A percentile compares a stretch with the other conserved stretches of the same genome.
Evolutionary conservation across 1,140 invertebrate species (phyloP).

Genomic region (Drosophila sulfurigaster): DNA sequence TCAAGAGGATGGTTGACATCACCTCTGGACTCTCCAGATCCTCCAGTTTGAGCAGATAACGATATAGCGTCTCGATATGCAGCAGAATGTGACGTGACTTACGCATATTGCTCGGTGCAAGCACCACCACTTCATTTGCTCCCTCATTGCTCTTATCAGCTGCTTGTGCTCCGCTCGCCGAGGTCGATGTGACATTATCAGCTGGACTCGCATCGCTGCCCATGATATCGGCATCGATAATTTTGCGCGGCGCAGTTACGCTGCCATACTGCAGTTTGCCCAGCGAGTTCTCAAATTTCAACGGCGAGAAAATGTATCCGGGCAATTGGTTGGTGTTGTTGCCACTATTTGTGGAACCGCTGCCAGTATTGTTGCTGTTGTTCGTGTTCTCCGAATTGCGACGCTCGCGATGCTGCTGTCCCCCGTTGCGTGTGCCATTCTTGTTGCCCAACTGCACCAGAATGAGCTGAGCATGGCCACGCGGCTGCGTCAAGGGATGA

Average conservation of each 20-base stretch:
- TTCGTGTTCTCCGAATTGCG: slow-evolving; percentile 85
- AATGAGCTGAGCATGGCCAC: slow-evolving; percentile 83
- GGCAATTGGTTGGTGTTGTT: slow-evolving; percentile 84
- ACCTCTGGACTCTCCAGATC: slow-evolving; percentile 90
- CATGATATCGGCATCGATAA: slow-evolving; percentile 95
- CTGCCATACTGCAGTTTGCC: slow-evolving; percentile 94
- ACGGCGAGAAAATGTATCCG: slow-evolving; percentile 88
- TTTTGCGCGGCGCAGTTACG: slow-evolving; percentile 96
- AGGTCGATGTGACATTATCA: slow-evolving; percentile 60
- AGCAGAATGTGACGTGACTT: slow-evolving; percentile 91
- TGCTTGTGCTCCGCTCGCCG: slow-evolving; percentile 55
- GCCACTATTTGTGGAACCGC: slow-evolving; percentile 73
- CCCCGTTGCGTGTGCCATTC: slow-evolving; percentile 81
- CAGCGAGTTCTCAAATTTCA: slow-evolving; percentile 96
- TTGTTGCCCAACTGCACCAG: slow-evolving; percentile 83
- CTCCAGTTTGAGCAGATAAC: slow-evolving; percentile 89
- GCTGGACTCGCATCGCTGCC: slow-evolving; percentile 84
- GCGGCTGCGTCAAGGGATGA: slow-evolving; percentile 86
- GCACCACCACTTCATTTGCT: slow-evolving; percentile 50
- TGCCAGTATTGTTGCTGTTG: slow-evolving; percentile 56
- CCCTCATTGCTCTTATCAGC: slow-evolving; percentile 43
- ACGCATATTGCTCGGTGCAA: slow-evolving; percentile 71
- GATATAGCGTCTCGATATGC: slow-evolving; percentile 92
- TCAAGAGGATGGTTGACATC: slow-evolving; percentile 88
- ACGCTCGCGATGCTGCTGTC: slow-evolving; percentile 84